Evolutionary conservation across 2,888 invertebrate genomes (phyloP), one percentile per base, ranked within the genome.

Genomic region (Gari tellinella): DNA sequence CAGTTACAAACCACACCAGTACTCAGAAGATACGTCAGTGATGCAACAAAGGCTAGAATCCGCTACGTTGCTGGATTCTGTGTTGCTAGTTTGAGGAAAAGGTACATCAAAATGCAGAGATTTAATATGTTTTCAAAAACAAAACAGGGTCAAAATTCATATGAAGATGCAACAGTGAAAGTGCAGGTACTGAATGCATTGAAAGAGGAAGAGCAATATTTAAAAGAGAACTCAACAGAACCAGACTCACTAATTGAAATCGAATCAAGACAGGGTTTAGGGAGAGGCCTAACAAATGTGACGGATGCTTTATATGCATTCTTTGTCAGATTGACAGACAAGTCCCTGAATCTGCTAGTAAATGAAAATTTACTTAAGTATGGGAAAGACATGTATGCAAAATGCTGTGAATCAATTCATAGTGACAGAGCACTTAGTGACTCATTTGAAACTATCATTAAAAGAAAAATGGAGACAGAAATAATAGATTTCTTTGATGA

Each of bases 1-100:
- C 23, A 55, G 26, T 0, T 61, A 0, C 14, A n/a, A 14, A 25
- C 15, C 2, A 19, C 46, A 14, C 25, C 17, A 12, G 17, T 60
- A 0, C 15, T 15, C 1, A 61, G 49, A 56, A 46, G 68, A 25
- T 21, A 56, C 17, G 19, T 56, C 0, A 68, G 61, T 12, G 26
- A 61, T 68, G 38, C 61, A 17, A 56, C 55, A 4, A 61, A 37
- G 23, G 61, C 68, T 17, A 1, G 68, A 19, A 41, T 68, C 10
- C 23, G 61, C 2, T 68, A 68, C 43, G 61, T 68, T 41, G 61
- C 55, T 41, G 68, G 68, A 1, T 68, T 61, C 37, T 61, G 68
- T 41, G 0, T 68, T 5, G 46, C 68, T 5, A 40, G 40, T 21
- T 31, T 68, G n/a, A 61, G 61, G 19, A 68, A 61, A 43, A 53